Evolutionary conservation across 2,797 vertebrate species (phyloP), one percentile per base, ranked within the genome.

Genomic region (Nannoperca australis): DNA sequence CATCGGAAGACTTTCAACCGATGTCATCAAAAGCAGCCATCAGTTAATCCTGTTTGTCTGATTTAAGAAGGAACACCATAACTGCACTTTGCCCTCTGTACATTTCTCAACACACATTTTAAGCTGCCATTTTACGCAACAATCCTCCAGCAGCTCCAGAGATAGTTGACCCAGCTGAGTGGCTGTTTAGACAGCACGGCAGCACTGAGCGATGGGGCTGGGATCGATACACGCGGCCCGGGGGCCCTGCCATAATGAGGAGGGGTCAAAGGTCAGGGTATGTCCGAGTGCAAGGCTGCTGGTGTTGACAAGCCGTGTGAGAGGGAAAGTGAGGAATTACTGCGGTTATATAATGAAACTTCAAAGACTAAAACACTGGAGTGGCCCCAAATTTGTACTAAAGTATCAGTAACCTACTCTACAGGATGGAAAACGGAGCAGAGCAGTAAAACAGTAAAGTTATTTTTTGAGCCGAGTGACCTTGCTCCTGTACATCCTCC

Each of bases 191-290:
- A 88, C 72, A 81, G 76, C 61, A 71, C 1, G 0, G 72, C 79
- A 73, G 73, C 5, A 1, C 77, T 58, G 84, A 67, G 58, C 18
- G 34, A 76, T 78, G 58, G 22, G 34, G 72, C 45, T 54, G 71
- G 60, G 86, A 89, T 92, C 85, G 11, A 92, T 91, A 61, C 1
- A 76, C 78, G 87, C 79, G 75, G 84, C 84, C 85, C 13, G 0
- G 56, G 69, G 89, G 85, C 67, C 27, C 32, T 65, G 78, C 67
- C 61, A 61, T 88, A 84, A 91, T 82, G 69, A 91, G 81, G 34
- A 73, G 54, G 60, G 88, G 87, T 88, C 80, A 90, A 30, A 47
- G 87, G 82, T 90, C 66, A 83, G 73, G 53, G 65, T 83, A 79
- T 58, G 79, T 88, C 78, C 76, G 56, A 71, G 69, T 51, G 27